These are phyloP conservation scores for Meteorus sp. DNA, from an alignment of 1,140 invertebrate genomes.

Conservation along the genomic window DNA sequence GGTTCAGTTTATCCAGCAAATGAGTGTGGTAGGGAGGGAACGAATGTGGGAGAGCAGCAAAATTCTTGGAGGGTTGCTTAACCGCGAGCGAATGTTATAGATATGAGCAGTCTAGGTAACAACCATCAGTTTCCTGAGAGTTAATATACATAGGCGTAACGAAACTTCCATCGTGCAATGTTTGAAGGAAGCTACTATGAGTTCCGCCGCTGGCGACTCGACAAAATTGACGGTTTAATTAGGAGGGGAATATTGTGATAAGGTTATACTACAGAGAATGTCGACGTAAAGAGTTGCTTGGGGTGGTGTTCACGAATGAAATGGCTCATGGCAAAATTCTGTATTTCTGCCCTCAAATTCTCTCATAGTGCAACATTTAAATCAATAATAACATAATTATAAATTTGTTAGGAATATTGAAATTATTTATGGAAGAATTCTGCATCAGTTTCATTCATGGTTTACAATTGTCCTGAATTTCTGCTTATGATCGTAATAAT, in stretches of 20 bases:
- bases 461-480: neutral
- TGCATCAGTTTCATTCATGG: too few species aligned
- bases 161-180: slow-evolving; percentile 7
- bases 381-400: too few species aligned
- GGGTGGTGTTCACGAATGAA: neutral
- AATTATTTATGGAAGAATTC: too few species aligned
- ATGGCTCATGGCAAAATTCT: neutral
- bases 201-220: slow-evolving; percentile 17
- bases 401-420: too few species aligned
- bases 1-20: neutral
- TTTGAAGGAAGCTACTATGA: slow-evolving; percentile 17
- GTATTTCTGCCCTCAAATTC: too few species aligned
- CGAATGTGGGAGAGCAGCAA: neutral
- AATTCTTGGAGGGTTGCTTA: slow-evolving; percentile 8
- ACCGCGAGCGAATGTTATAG: slow-evolving; percentile 20
- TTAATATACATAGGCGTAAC: slow-evolving; percentile 10
- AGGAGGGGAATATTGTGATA: slow-evolving; percentile 26
- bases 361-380: too few species aligned
- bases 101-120: slow-evolving; percentile 24
- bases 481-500: neutral
- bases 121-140: slow-evolving; percentile 28
- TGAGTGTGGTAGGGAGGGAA: too few species aligned
- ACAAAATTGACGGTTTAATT: slow-evolving; percentile 43
- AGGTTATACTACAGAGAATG: neutral
- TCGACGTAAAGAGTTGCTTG: neutral